phyloP scores from a whole-genome alignment of 53 echinoderm and acorn worm species.

The Echinarachnius parma region DNA sequence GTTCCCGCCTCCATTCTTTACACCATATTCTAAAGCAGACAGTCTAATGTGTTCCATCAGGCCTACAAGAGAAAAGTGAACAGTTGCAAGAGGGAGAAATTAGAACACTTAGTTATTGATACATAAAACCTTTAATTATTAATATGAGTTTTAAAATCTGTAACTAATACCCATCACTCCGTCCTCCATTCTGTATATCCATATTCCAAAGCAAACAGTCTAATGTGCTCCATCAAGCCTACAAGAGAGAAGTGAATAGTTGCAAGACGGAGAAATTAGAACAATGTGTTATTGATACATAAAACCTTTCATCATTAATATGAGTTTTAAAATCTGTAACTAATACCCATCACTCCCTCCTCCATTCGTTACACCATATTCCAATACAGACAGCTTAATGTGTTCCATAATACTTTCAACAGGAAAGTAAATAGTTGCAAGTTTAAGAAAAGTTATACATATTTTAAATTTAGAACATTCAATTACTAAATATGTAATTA shows the following conservation, averaged over 20 bases:
- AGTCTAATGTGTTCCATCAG: slow-evolving; percentile 74
- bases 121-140: no score
- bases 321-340: not conserved
- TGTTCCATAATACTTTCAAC: no score
- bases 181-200: slow-evolving; percentile 57
- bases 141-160: no score
- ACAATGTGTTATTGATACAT: no score
- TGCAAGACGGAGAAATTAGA: not conserved
- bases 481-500: no score
- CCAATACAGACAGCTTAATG: no score
- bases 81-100: not conserved
- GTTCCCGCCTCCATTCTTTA: slow-evolving; percentile 62
- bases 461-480: no score
- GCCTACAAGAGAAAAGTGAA: slow-evolving; percentile 29
- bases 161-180: slow-evolving; percentile 3
- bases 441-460: no score
- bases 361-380: not conserved
- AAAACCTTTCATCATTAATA: no score
- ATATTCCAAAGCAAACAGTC: slow-evolving; percentile 59
- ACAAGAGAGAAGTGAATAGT: not conserved
- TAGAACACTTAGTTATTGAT: no score
- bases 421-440: no score
- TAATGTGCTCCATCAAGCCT: slow-evolving; percentile 81
- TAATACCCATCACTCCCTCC: not conserved
- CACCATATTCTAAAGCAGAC: slow-evolving; percentile 58